Percentiles rank a stretch among this genome's conserved stretches.
Conservation (phyloP, 2,113 vertebrate genomes). For the Noctilio leporinus region DNA sequence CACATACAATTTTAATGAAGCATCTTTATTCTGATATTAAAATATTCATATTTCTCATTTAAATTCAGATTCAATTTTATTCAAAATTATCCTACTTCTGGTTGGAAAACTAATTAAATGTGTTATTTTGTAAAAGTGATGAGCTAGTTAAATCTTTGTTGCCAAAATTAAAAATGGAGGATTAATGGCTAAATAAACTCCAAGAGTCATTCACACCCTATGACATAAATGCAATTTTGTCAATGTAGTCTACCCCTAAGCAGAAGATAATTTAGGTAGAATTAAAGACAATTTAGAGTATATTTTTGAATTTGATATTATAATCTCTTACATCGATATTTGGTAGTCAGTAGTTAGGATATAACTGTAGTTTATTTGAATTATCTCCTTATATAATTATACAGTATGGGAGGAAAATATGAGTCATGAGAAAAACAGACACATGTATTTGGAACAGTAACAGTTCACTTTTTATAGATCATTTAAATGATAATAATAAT, state of each 20-base stretch:
- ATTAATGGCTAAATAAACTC: conserved; percentile 26
- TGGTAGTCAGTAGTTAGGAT: background rate
- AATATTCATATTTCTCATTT: conserved; percentile 52
- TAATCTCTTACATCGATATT: background rate
- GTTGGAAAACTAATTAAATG: conserved; percentile 55
- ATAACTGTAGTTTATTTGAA: conserved; percentile 3
- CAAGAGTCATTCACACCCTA: background rate
- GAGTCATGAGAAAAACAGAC: background rate
- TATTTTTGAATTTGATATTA: conserved; percentile 23
- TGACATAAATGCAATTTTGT: background rate
- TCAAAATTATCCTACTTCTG: conserved; percentile 10
- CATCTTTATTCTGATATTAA: conserved; percentile 30
- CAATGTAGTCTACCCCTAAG: background rate
- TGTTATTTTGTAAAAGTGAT: conserved; percentile 51
- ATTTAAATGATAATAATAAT: background rate
- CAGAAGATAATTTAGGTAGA: background rate
- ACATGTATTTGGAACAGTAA: background rate
- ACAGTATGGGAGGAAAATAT: background rate
- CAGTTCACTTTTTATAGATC: background rate
- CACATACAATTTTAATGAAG: conserved; percentile 19
- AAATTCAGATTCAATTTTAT: conserved; percentile 42
- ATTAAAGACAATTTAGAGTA: conserved; percentile 8
- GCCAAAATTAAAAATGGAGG: conserved; percentile 44
- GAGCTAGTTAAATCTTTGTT: conserved; percentile 23
- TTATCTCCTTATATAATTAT: background rate